Evolutionary conservation across 2,113 vertebrate genomes (phyloP), one percentile per base, ranked within the genome.

Genomic region (Progne subis): DNA sequence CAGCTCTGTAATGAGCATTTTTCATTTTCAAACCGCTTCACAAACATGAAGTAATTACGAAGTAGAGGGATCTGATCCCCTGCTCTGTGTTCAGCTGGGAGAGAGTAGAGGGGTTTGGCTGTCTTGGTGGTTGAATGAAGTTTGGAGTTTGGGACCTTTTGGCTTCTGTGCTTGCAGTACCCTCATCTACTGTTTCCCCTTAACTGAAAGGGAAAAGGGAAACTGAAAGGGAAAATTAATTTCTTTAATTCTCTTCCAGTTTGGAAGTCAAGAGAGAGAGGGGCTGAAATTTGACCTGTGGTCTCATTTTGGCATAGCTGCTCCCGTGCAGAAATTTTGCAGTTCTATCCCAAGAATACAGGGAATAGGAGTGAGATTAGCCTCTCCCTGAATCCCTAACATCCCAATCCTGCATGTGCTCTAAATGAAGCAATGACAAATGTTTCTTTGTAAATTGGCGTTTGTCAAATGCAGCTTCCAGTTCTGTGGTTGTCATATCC

Each of bases 1-100:
- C 83, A 91, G 89, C 61, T 96, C 89, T 87, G 94, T 96, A 97
- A 96, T 95, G 83, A 96, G 94, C 91, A 68, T 92, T 94, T 91
- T 67, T 86, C 95, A 87, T 95, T 95, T 96, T 32, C 91, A 94
- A 95, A 86, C 81, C 92, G 49, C 95, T 91, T 86, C 74, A 53
- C 86, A 96, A 96, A 95, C 92, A 95, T 64, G 20, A 86, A 84
- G 83, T 89, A 95, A 96, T 97, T 96, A 94, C 2, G n/a, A 84
- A 76, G 84, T 71, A n/a, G 65, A 79, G 84, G 89, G 89, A 79
- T 89, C 72, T 89, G 92, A 84, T 96, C 94, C 92, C 91, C 56
- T 81, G 94, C 83, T 93, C 89, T 80, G 6, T 3, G 2, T 67
- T 46, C 94, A 90, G 72, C 82, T 84, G 95, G 91, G 95, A 95